A percentile compares a stretch with the other conserved stretches of the same genome.
Evolutionary conservation across 2,888 invertebrate genomes (phyloP).

Genomic region (Brenthis hecate): DNA sequence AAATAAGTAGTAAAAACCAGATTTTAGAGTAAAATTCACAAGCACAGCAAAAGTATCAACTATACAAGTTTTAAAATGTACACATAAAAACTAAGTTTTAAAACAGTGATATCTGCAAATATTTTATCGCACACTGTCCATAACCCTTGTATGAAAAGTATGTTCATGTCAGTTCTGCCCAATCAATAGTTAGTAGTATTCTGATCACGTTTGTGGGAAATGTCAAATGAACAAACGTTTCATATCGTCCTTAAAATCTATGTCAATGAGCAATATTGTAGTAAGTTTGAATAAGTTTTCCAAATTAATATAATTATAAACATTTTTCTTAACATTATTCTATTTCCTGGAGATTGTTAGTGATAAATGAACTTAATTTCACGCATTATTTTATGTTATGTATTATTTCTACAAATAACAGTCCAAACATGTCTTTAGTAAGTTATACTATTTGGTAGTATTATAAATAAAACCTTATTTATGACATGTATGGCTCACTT

Average conservation of each 20-base stretch:
- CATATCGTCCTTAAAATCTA: constrained; percentile 7
- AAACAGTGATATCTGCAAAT: not conserved
- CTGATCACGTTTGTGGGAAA: constrained; percentile 13
- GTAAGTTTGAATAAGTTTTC: constrained; percentile 1
- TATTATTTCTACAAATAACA: too few relatives aligned
- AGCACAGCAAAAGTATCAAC: too few relatives aligned
- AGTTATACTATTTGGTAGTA: too few relatives aligned
- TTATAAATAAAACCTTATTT: too few relatives aligned
- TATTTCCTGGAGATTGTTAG: too few relatives aligned
- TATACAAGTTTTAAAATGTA: not conserved
- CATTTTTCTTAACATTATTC: too few relatives aligned
- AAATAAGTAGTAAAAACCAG: too few relatives aligned
- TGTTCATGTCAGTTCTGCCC: not conserved
- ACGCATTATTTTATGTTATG: too few relatives aligned
- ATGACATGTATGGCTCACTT: too few relatives aligned
- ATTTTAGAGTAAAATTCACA: too few relatives aligned
- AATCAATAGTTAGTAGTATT: constrained; percentile 6
- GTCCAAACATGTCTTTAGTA: too few relatives aligned
- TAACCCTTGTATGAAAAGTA: constrained; percentile 3
- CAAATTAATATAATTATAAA: not conserved
- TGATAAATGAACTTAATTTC: too few relatives aligned
- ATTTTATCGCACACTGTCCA: constrained; percentile 8
- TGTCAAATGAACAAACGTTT: constrained; percentile 18
- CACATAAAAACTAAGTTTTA: not conserved
- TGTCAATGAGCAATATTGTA: constrained; percentile 10